Evolutionary conservation across 2,888 invertebrate genomes (phyloP).

Genomic region (Caenorhabditis sp.): DNA sequence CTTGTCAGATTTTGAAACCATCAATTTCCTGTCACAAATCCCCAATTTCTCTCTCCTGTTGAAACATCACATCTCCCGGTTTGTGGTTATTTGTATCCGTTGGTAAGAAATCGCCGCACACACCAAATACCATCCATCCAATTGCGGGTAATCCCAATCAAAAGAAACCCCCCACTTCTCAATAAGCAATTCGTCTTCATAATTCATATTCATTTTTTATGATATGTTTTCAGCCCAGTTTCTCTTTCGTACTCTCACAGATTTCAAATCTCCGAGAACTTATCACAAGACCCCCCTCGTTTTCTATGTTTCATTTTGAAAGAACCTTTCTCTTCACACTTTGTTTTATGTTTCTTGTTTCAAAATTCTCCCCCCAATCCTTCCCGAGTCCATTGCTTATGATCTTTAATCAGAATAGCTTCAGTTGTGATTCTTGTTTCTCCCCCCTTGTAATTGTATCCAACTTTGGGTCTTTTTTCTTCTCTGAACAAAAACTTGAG

Average conservation of each 20-base stretch:
- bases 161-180: slow-evolving; percentile 1
- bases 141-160: slow-evolving; percentile 42
- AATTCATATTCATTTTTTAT: slow-evolving; percentile 58
- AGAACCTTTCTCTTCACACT: background rate
- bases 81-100: slow-evolving; percentile 47
- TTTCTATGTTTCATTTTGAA: slow-evolving; percentile 56
- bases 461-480: slow-evolving; percentile 56
- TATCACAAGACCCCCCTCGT: slow-evolving; percentile 48
- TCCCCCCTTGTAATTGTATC: slow-evolving; percentile 37
- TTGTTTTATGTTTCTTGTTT: slow-evolving; percentile 40
- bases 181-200: slow-evolving; percentile 37
- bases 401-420: slow-evolving; percentile 45
- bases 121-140: slow-evolving; percentile 54
- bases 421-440: slow-evolving; percentile 45
- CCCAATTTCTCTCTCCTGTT: slow-evolving; percentile 15
- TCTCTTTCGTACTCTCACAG: slow-evolving; percentile 43
- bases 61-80: slow-evolving; percentile 39
- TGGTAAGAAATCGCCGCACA: slow-evolving; percentile 36
- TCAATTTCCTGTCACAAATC: slow-evolving; percentile 19
- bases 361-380: slow-evolving; percentile 16
- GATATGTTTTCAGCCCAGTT: slow-evolving; percentile 49
- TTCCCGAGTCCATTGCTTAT: slow-evolving; percentile 49
- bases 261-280: slow-evolving; percentile 57
- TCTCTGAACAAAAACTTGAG: slow-evolving; percentile 57
- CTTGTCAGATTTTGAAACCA: slow-evolving; percentile 37